Evolutionary conservation across 2,888 invertebrate species (phyloP).

Genomic region (Shargacucullia verbasci): DNA sequence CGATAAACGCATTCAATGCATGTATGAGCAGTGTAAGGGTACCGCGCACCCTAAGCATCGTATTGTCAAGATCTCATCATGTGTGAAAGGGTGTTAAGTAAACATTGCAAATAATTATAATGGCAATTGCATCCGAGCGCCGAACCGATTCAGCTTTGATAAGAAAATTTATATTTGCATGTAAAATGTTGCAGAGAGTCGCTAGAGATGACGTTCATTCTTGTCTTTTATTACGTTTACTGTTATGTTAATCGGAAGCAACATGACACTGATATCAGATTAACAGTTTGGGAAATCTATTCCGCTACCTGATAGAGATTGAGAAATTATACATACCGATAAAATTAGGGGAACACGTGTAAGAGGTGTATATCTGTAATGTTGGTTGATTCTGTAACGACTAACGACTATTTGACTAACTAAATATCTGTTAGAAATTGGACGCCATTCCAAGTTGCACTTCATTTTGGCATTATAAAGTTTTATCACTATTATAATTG

Average conservation of each 20-base stretch:
- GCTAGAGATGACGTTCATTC: slow-evolving; percentile 76
- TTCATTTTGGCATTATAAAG: too few species aligned
- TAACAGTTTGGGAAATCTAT: slow-evolving; percentile 75
- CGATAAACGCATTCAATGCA: slow-evolving; percentile 67
- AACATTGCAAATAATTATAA: slow-evolving; percentile 89
- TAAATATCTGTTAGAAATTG: too few species aligned
- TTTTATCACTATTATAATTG: too few species aligned
- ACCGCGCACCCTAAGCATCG: slow-evolving; percentile 65
- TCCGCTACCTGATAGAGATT: slow-evolving; percentile 61
- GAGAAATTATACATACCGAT: slow-evolving; percentile 30
- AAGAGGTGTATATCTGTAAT: neutral
- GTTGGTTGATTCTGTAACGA: neutral
- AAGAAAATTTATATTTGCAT: slow-evolving; percentile 85
- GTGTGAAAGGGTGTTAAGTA: slow-evolving; percentile 90
- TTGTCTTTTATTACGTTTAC: slow-evolving; percentile 76
- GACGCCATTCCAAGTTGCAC: too few species aligned
- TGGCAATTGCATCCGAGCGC: slow-evolving; percentile 83
- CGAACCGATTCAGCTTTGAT: slow-evolving; percentile 78
- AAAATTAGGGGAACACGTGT: slow-evolving; percentile 17
- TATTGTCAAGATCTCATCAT: slow-evolving; percentile 85
- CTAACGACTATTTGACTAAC: too few species aligned
- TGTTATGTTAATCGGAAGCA: slow-evolving; percentile 85
- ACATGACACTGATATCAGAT: slow-evolving; percentile 88
- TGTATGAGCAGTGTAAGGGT: slow-evolving; percentile 57
- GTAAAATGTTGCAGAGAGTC: slow-evolving; percentile 76